A percentile compares a stretch with the other conserved stretches of the same genome.
Evolutionary conservation across 2,113 vertebrate species (phyloP).

Genomic region (Strigops habroptila): DNA sequence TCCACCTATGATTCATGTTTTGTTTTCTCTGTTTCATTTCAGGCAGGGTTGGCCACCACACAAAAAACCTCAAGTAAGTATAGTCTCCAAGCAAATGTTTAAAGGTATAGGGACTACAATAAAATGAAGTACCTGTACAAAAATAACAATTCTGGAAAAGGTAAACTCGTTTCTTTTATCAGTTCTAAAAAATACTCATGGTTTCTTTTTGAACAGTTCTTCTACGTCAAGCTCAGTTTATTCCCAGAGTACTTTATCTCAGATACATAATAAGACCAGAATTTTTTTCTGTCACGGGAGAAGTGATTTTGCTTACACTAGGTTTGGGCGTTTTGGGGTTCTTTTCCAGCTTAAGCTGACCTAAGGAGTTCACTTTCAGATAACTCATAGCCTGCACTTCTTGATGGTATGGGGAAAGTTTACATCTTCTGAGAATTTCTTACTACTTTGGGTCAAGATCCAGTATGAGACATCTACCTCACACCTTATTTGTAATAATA

Average conservation of each 20-base stretch:
- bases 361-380: not conserved
- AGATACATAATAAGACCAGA: not conserved
- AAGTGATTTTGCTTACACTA: not conserved
- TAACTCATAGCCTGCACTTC: not conserved
- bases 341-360: not conserved
- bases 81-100: not conserved
- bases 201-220: not conserved
- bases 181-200: not conserved
- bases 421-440: not conserved
- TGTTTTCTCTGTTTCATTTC: slow-evolving; percentile 39
- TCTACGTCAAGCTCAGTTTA: not conserved
- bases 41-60: slow-evolving; percentile 67
- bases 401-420: not conserved
- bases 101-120: not conserved
- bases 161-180: not conserved
- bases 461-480: not conserved
- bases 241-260: not conserved
- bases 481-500: not conserved
- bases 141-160: not conserved
- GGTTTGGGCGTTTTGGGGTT: not conserved
- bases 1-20: not conserved
- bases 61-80: slow-evolving; percentile 72
- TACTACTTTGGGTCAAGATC: not conserved
- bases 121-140: not conserved
- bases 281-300: not conserved